These are phyloP conservation scores for Ormyrus nitidulus DNA, from an alignment of 2,888 invertebrate species.

Conservation along the genomic window DNA sequence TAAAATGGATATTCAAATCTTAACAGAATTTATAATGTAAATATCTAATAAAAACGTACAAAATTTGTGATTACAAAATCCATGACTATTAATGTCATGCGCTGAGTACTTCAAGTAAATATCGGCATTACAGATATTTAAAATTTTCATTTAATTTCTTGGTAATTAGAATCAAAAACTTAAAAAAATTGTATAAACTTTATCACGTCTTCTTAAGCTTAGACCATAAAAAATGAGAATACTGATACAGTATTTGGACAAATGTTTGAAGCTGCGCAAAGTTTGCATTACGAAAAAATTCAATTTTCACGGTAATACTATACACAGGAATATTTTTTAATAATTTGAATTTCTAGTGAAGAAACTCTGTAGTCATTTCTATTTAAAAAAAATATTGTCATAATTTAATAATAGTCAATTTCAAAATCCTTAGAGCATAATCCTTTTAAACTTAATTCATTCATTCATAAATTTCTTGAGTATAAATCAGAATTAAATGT, in stretches of 20 bases:
- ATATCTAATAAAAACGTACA: slow-evolving; percentile 59
- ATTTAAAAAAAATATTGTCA: slow-evolving; percentile 46
- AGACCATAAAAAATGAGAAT: slow-evolving; percentile 62
- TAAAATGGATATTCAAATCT: slow-evolving; percentile 36
- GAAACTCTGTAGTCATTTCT: slow-evolving; percentile 31
- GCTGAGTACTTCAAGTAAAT: slow-evolving; percentile 10
- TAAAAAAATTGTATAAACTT: too few relatives aligned
- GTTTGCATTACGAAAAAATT: slow-evolving; percentile 45
- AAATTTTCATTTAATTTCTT: neutral
- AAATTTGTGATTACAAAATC: slow-evolving; percentile 58
- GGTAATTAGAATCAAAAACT: neutral
- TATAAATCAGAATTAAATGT: slow-evolving; percentile 29
- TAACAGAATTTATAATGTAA: slow-evolving; percentile 54
- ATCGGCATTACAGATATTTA: neutral
- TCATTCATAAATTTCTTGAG: slow-evolving; percentile 42
- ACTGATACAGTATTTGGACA: slow-evolving; percentile 68
- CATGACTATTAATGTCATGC: slow-evolving; percentile 48
- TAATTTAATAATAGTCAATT: slow-evolving; percentile 47
- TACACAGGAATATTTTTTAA: slow-evolving; percentile 37
- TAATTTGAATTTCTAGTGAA: slow-evolving; percentile 28
- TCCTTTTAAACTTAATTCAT: slow-evolving; percentile 18
- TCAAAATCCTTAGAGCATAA: slow-evolving; percentile 48
- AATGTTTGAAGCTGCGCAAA: slow-evolving; percentile 65
- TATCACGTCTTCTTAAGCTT: slow-evolving; percentile 23
- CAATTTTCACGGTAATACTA: slow-evolving; percentile 34